These are phyloP conservation scores for Rhinella marina DNA, from an alignment of 2,797 vertebrate species.

Conservation along the genomic window DNA sequence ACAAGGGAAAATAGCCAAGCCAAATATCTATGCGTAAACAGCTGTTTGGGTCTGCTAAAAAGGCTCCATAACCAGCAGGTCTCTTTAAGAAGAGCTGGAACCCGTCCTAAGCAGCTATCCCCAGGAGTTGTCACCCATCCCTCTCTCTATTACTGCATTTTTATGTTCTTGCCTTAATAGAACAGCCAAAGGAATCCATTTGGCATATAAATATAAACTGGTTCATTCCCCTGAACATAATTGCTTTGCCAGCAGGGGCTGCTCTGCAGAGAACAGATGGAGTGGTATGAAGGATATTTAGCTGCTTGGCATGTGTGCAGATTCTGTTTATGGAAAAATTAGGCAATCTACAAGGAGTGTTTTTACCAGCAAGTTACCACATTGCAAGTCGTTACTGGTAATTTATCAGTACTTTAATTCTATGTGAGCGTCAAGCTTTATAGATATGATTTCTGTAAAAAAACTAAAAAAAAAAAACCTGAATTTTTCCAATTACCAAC, in stretches of 20 bases:
- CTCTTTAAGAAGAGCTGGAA: too few relatives aligned
- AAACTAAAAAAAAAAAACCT: too few relatives aligned
- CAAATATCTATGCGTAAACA: too few relatives aligned
- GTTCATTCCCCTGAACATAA: neutral
- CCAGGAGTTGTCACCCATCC: neutral
- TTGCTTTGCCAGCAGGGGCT: neutral
- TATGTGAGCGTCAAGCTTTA: neutral
- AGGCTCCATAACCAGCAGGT: too few relatives aligned
- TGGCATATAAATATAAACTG: neutral
- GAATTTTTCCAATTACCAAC: neutral
- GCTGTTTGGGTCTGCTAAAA: too few relatives aligned
- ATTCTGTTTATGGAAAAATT: neutral
- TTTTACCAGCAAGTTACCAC: neutral
- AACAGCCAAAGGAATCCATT: neutral
- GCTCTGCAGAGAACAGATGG: slow-evolving; percentile 9
- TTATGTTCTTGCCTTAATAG: neutral
- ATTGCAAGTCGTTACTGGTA: neutral
- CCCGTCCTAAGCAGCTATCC: too few relatives aligned
- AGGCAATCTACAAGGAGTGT: neutral
- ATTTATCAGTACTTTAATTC: neutral
- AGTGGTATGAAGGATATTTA: neutral
- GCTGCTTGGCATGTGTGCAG: neutral
- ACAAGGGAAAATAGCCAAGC: too few relatives aligned
- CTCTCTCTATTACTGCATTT: neutral
- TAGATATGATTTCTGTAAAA: too few relatives aligned